A percentile compares a stretch with the other conserved stretches of the same genome.
Conservation (phyloP, 1,140 invertebrate genomes). For the Cydia fagiglandana region DNA sequence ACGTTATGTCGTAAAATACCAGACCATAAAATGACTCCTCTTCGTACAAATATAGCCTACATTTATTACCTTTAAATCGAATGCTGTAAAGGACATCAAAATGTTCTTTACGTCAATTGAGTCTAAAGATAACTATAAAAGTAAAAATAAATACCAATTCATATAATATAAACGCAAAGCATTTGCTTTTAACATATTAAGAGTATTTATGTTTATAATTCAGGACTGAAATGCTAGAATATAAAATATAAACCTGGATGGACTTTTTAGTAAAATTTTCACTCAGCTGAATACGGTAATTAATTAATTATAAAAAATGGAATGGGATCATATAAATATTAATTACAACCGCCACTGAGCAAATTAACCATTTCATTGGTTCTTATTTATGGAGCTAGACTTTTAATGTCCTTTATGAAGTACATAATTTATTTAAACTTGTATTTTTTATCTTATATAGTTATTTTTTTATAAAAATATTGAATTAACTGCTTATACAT, state of each 20-base stretch:
- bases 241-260: conserved; percentile 26
- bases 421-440: not conserved
- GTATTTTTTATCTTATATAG: too few relatives aligned
- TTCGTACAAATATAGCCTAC: not conserved
- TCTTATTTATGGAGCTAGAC: conserved; percentile 41
- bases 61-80: conserved; percentile 1
- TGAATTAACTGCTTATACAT: too few relatives aligned
- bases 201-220: not conserved
- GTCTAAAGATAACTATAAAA: not conserved
- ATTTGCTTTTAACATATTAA: not conserved
- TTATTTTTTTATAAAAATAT: too few relatives aligned
- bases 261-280: conserved; percentile 26
- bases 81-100: not conserved
- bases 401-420: conserved; percentile 12
- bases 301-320: conserved; percentile 25
- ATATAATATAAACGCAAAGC: not conserved
- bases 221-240: conserved; percentile 1
- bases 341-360: conserved; percentile 69
- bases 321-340: conserved; percentile 17
- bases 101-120: not conserved
- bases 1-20: not conserved
- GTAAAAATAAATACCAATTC: not conserved
- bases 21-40: not conserved
- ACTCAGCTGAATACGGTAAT: conserved; percentile 6
- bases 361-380: conserved; percentile 59